Base-by-base conservation (phyloP, 2,888 invertebrate genomes). In the Lordiphosa fenestrarum region DNA sequence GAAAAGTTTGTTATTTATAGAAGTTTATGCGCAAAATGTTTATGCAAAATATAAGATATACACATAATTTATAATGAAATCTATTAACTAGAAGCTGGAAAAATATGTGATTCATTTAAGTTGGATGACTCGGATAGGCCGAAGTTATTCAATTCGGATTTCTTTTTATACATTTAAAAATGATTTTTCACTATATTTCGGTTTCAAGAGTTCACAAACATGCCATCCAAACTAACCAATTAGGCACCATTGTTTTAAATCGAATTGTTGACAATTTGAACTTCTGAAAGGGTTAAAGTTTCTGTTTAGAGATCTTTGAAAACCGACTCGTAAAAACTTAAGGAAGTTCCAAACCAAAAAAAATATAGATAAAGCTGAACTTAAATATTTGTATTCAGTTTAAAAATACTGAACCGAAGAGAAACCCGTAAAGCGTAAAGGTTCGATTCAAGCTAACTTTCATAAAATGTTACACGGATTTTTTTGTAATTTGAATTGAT, bases 1-100 rank as follows among this genome's bases (percentile, higher is more conserved):
- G 33, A 39, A 41, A 51, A 42, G 33, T 50, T 56, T 38, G 41
- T 38, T 57, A 37, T 73, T 76, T 75, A 70, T 76, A 84, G 71
- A 57, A 73, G 65, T 65, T 77, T 81, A 77, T 73, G 64, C 48
- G 52, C 55, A 46, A 66, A 60, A 46, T 40, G 58, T 59, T 57
- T 35, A 51, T 23, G 21, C 19, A 39, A 25, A 33, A 40, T 4
- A 21, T 53, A 19, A 21, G 44, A 42, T 47, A 59, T 53, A 66
- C 47, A 62, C 40, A 58, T 52, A 13, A 53, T 60, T 37, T 61
- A 56, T 62, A 56, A 23, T 48, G 21, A 49, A 39, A 50, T 44
- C 42, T 64, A 49, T 54, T 55, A 49, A 12, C 38, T 48, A 62
- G 48, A 62, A 62, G 64, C 54, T 64, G 56, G 62, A 60, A 35